phyloP scores from a whole-genome alignment of 53 echinoderm and acorn worm species.

The Luidia sarsii region DNA sequence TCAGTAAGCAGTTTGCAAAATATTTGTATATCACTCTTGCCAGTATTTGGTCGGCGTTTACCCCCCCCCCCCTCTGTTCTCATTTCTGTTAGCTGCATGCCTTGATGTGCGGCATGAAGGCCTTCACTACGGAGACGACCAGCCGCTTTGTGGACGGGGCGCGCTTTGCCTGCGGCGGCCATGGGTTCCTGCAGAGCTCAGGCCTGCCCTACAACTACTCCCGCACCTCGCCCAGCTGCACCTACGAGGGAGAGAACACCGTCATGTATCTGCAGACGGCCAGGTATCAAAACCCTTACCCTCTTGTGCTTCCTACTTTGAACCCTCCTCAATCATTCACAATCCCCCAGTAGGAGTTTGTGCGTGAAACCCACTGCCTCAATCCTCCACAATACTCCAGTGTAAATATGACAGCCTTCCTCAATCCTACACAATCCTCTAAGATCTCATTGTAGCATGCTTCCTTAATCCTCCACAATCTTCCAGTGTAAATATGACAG shows the following conservation, averaged over 20 bases:
- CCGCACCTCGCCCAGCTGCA: constrained; percentile 62
- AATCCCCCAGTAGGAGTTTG: too few species aligned
- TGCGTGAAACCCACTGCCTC: too few species aligned
- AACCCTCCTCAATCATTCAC: too few species aligned
- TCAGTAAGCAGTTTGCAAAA: too few species aligned
- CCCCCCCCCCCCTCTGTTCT: not conserved
- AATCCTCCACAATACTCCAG: too few species aligned
- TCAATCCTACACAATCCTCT: too few species aligned
- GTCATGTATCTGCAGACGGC: constrained; percentile 82
- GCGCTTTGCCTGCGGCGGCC: constrained; percentile 88
- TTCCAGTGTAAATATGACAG: too few species aligned
- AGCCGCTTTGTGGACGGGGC: constrained; percentile 57
- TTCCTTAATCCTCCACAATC: too few species aligned
- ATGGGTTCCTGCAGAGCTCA: constrained; percentile 79
- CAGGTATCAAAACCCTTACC: too few species aligned
- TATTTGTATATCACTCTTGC: too few species aligned
- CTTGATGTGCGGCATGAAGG: constrained; percentile 80
- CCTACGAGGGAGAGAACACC: constrained; percentile 91
- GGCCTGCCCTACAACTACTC: constrained; percentile 69
- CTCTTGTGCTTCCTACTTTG: not conserved
- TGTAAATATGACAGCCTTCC: too few species aligned
- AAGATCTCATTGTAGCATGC: too few species aligned
- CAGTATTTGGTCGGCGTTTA: not conserved
- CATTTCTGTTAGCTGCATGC: constrained; percentile 74
- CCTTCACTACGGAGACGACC: constrained; percentile 57